Percentiles rank a stretch among this genome's conserved stretches.
Evolutionary conservation across 2,113 vertebrate genomes (phyloP).

Genomic region (Prinia subflava): DNA sequence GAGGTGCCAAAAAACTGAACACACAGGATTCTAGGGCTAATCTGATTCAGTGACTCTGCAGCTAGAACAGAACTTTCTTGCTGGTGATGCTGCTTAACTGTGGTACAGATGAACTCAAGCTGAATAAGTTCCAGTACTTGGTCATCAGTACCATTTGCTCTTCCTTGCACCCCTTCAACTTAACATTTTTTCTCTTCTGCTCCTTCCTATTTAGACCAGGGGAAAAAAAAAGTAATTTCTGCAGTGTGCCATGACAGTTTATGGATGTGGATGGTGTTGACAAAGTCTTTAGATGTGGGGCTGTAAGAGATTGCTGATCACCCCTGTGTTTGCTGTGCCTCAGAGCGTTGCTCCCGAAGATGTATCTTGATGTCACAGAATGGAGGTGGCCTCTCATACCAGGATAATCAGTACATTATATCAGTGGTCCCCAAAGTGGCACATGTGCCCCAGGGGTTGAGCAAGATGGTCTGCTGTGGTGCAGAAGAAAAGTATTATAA

Average conservation of each 20-base stretch:
- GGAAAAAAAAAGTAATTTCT: not conserved
- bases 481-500: not conserved
- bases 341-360: not conserved
- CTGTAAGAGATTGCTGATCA: not conserved
- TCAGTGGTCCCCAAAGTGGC: not conserved
- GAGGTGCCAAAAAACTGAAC: not conserved
- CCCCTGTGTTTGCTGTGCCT: not conserved
- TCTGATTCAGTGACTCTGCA: not conserved
- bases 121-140: not conserved
- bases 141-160: not conserved
- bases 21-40: not conserved
- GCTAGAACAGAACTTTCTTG: not conserved
- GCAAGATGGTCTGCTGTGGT: not conserved
- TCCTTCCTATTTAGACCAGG: not conserved
- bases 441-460: accelerated
- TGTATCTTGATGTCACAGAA: not conserved
- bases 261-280: not conserved
- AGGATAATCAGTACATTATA: accelerated
- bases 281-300: not conserved
- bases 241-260: not conserved
- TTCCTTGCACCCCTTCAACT: not conserved
- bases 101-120: not conserved
- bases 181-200: not conserved
- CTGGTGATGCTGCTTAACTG: not conserved
- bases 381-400: not conserved